These are phyloP conservation scores for Lepisosteus oculatus DNA, from an alignment of 2,113 vertebrate genomes.

Conservation along the genomic window DNA sequence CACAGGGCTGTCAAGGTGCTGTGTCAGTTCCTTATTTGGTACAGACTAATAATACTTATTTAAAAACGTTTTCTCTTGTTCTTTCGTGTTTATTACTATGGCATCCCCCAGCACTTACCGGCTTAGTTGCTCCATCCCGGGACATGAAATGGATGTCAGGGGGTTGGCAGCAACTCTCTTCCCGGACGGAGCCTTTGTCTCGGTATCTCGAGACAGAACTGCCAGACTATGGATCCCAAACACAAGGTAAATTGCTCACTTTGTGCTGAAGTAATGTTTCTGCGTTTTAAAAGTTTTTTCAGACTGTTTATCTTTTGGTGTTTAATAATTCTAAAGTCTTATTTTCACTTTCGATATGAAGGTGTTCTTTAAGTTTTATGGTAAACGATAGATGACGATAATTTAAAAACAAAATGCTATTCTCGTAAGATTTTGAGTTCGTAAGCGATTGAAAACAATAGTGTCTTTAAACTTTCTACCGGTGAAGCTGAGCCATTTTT, in stretches of 20 bases:
- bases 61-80: constrained; percentile 13
- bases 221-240: constrained; percentile 87
- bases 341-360: too few relatives aligned
- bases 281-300: too few relatives aligned
- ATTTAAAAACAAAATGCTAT: too few relatives aligned
- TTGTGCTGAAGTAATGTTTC: too few relatives aligned
- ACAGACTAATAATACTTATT: constrained; percentile 46
- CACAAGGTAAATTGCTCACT: constrained; percentile 68
- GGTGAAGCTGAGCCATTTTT: too few relatives aligned
- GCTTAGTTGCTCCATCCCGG: constrained; percentile 83
- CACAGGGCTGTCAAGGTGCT: constrained; percentile 10
- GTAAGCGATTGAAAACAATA: too few relatives aligned
- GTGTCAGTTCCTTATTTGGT: constrained; percentile 22
- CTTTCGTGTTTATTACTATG: constrained; percentile 46
- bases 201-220: constrained; percentile 90
- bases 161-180: constrained; percentile 72
- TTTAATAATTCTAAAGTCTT: too few relatives aligned
- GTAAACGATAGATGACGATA: too few relatives aligned
- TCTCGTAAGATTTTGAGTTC: too few relatives aligned
- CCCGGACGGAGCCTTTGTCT: constrained; percentile 82
- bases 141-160: constrained; percentile 89
- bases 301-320: too few relatives aligned
- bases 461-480: too few relatives aligned
- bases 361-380: too few relatives aligned
- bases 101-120: constrained; percentile 68